These are phyloP conservation scores for Puffinus mauretanicus DNA, from an alignment of 2,113 vertebrate genomes.

Conservation along the genomic window DNA sequence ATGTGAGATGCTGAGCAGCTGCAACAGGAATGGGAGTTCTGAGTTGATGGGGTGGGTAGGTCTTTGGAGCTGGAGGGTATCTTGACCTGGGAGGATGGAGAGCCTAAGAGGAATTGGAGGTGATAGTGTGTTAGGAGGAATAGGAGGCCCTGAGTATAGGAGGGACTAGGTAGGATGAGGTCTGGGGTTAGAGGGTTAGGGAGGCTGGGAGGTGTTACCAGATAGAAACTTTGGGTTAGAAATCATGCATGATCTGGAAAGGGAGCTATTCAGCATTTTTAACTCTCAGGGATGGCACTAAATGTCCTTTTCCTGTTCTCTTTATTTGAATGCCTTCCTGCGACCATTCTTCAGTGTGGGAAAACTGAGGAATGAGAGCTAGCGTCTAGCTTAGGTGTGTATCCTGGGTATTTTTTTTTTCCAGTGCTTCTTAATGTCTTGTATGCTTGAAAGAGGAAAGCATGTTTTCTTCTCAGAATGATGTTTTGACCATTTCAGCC, in stretches of 20 bases:
- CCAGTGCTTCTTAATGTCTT: background rate
- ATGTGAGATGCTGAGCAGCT: background rate
- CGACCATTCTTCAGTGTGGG: background rate
- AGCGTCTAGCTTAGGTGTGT: background rate
- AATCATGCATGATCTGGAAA: background rate
- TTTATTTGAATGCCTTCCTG: background rate
- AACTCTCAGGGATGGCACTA: background rate
- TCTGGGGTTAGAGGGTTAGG: background rate
- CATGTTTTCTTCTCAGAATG: background rate
- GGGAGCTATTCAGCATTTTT: background rate
- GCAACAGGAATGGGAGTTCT: background rate
- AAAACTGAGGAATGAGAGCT: background rate
- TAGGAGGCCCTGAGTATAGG: background rate
- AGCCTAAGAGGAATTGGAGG: background rate
- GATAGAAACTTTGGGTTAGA: background rate
- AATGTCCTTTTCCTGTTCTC: background rate
- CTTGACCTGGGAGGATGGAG: fast-evolving
- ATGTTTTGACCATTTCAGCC: background rate
- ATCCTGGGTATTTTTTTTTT: background rate
- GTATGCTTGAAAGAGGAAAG: background rate
- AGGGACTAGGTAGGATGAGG: background rate
- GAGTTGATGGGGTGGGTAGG: background rate
- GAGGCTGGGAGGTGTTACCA: background rate
- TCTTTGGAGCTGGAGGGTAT: background rate
- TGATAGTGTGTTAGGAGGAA: background rate